These are phyloP conservation scores for Chrysolina oricalcia DNA, from an alignment of 2,888 invertebrate genomes.

Conservation along the genomic window DNA sequence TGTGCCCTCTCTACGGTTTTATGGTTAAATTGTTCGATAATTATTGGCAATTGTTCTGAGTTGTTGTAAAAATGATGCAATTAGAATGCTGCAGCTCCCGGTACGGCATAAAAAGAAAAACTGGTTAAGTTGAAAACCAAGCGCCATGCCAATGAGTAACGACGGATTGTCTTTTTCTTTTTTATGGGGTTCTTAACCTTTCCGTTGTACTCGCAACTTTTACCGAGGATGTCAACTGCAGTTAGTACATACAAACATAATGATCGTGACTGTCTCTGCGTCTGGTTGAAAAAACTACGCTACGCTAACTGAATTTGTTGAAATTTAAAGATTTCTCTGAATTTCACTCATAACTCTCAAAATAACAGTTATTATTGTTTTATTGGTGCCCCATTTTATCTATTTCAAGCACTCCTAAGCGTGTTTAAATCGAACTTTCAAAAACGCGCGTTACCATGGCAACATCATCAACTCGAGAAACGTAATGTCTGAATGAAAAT, in stretches of 20 bases:
- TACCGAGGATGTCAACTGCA: background rate
- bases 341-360: no score
- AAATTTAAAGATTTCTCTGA: no score
- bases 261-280: background rate
- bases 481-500: no score
- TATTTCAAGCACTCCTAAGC: no score
- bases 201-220: background rate
- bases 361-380: no score
- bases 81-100: constrained; percentile 12
- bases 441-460: no score
- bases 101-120: background rate
- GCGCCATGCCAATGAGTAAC: constrained; percentile 14
- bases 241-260: background rate
- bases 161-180: constrained; percentile 13
- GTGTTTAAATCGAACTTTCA: no score
- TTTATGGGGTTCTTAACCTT: constrained; percentile 19
- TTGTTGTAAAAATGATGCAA: constrained; percentile 39
- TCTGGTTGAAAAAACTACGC: no score
- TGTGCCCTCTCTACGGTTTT: constrained; percentile 2
- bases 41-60: constrained; percentile 36
- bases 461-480: no score
- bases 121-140: background rate
- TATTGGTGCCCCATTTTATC: no score
- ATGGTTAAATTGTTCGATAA: constrained; percentile 19
- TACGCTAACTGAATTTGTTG: no score